phyloP scores from a whole-genome alignment of 2,113 vertebrate species.

The Gobio gobio region DNA sequence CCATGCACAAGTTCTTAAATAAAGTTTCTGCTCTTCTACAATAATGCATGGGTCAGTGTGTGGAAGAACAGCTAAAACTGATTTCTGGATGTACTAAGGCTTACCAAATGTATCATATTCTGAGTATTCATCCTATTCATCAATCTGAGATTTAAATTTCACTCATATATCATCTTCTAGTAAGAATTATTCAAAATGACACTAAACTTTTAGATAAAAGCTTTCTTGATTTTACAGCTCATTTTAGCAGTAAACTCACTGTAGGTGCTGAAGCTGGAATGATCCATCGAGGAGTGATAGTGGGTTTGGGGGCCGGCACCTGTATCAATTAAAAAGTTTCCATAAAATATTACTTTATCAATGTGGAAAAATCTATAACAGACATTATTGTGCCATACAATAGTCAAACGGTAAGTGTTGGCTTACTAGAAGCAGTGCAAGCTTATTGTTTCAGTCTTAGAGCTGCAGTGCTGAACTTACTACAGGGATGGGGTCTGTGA shows the following conservation, averaged over 20 bases:
- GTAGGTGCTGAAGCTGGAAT: slow-evolving; percentile 86
- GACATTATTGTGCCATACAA: background rate
- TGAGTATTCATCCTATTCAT: background rate
- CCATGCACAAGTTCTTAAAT: background rate
- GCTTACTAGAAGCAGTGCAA: background rate
- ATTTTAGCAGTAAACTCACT: slow-evolving; percentile 65
- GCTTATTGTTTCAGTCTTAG: background rate
- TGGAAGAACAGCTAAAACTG: background rate
- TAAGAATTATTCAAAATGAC: too few relatives aligned
- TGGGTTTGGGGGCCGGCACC: slow-evolving; percentile 79
- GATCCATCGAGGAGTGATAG: slow-evolving; percentile 89
- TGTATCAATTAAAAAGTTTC: slow-evolving; percentile 24
- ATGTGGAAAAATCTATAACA: background rate
- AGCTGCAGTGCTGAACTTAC: slow-evolving; percentile 69
- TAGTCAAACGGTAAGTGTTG: background rate
- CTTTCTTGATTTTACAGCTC: too few relatives aligned
- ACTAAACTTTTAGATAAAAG: too few relatives aligned
- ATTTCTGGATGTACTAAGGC: background rate
- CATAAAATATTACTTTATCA: background rate
- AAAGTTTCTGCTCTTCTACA: background rate
- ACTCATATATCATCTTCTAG: background rate
- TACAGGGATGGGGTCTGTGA: slow-evolving; percentile 82
- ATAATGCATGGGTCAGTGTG: background rate
- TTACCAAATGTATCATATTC: background rate
- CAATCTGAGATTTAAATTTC: background rate